Evolutionary conservation across 1,140 invertebrate species (phyloP).

Genomic region (Atopsyche davidsoni): DNA sequence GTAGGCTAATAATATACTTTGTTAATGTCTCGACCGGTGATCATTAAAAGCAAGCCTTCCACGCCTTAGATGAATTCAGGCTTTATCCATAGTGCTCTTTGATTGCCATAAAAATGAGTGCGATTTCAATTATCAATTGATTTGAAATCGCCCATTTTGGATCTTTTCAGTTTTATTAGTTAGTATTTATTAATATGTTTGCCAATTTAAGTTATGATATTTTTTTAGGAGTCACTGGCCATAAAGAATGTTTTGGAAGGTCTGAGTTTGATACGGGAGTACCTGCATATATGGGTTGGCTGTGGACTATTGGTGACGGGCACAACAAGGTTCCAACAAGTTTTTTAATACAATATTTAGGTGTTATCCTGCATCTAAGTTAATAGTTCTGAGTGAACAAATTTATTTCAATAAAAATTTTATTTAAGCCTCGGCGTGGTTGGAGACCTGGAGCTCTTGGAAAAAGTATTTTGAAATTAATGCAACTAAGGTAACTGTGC

Average conservation of each 20-base stretch:
- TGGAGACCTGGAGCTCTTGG: conserved; percentile 51
- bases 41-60: too few relatives aligned
- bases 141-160: too few relatives aligned
- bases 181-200: neutral
- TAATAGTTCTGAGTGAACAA: neutral
- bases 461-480: conserved; percentile 46
- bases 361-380: too few relatives aligned
- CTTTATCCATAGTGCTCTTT: too few relatives aligned
- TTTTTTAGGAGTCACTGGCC: conserved; percentile 45
- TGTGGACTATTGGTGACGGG: conserved; percentile 50
- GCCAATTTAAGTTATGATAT: conserved; percentile 8
- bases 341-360: too few relatives aligned
- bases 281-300: conserved; percentile 52
- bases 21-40: too few relatives aligned
- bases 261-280: conserved; percentile 39
- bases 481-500: too few relatives aligned
- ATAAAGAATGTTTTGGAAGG: conserved; percentile 44
- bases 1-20: too few relatives aligned
- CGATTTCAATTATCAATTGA: too few relatives aligned
- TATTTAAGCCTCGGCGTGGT: conserved; percentile 43
- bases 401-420: neutral
- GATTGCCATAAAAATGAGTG: too few relatives aligned
- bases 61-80: too few relatives aligned
- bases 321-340: too few relatives aligned
- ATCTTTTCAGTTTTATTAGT: neutral